Evolutionary conservation across 2,888 invertebrate genomes (phyloP), one percentile per base, ranked within the genome.

Genomic region (Eupithecia exiguata): DNA sequence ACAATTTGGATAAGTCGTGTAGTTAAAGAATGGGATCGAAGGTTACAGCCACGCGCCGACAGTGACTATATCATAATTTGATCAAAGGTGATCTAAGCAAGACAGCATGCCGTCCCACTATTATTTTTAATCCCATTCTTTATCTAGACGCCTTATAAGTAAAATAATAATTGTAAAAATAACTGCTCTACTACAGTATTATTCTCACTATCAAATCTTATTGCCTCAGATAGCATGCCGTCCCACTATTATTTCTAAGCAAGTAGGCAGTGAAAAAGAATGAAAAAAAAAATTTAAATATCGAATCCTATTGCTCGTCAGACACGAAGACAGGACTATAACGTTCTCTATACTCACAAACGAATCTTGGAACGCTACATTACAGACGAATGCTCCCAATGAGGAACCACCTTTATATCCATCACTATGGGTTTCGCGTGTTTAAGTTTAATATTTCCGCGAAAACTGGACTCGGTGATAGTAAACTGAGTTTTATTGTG

Each of bases 401-500:
- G 58, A 25, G 58, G 5, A 1, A 58, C 58, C 25, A 12, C 58
- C 58, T 58, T 53, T 58, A 25, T 58, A 58, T 58, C 58, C 21
- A 58, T 14, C 49, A 71, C 58, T 66, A 65, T 77, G 69, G 72
- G 74, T 71, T 75, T 69, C 72, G 74, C 77, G 65, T 73, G 72
- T 58, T 66, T 74, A 70, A 69, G 70, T 72, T 72, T 77, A 77
- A 79, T 74, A 65, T 67, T 78, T 78, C 77, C 62, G 70, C 71
- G 79, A 78, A 79, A 73, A 43, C 43, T 36, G n/a, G 21, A 58
- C 46, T 61, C 61, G 25, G 35, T 63, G 53, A 53, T 53, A 53
- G 70, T 74, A 43, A 70, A 70, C 12, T 63, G 14, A n/a, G 14
- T 30, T 69, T 68, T 70, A 70, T 16, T 49, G 49, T 25, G 30